Conservation (phyloP, 2,797 vertebrate genomes). For the Semotilus atromaculatus region DNA sequence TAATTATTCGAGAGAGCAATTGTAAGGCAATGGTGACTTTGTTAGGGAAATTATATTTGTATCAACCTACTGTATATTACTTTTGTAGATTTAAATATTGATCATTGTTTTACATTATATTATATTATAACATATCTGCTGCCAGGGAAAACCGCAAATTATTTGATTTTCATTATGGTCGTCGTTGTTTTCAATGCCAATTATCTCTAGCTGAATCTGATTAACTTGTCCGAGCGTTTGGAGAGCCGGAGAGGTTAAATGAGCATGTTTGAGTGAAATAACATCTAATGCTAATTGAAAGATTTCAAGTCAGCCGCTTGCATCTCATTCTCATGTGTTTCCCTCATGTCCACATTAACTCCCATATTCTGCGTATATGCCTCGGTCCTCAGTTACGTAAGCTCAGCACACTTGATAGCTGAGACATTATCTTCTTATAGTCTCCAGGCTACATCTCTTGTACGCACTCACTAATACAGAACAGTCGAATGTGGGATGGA, state of each 20-base stretch:
- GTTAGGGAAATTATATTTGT: not conserved
- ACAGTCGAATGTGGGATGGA: slow-evolving; percentile 27
- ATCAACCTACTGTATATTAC: too few relatives aligned
- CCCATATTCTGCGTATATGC: not conserved
- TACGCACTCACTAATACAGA: slow-evolving; percentile 3
- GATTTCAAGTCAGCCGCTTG: not conserved
- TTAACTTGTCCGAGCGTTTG: not conserved
- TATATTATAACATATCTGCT: not conserved
- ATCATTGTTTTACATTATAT: not conserved
- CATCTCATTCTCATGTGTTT: not conserved
- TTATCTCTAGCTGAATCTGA: not conserved
- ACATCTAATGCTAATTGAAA: not conserved
- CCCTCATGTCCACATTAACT: not conserved
- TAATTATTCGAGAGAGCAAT: not conserved
- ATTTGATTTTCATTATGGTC: not conserved
- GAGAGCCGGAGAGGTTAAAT: not conserved
- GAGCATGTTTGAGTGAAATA: not conserved
- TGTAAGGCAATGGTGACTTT: not conserved
- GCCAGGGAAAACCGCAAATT: not conserved
- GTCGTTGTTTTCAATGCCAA: not conserved
- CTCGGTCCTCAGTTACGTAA: slow-evolving; percentile 33
- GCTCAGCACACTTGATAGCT: slow-evolving; percentile 25
- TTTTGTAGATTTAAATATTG: too few relatives aligned
- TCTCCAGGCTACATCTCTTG: slow-evolving; percentile 17
- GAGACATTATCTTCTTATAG: slow-evolving; percentile 15